phyloP scores from a whole-genome alignment of 1,140 invertebrate genomes.

The Potamilus streckersoni region DNA sequence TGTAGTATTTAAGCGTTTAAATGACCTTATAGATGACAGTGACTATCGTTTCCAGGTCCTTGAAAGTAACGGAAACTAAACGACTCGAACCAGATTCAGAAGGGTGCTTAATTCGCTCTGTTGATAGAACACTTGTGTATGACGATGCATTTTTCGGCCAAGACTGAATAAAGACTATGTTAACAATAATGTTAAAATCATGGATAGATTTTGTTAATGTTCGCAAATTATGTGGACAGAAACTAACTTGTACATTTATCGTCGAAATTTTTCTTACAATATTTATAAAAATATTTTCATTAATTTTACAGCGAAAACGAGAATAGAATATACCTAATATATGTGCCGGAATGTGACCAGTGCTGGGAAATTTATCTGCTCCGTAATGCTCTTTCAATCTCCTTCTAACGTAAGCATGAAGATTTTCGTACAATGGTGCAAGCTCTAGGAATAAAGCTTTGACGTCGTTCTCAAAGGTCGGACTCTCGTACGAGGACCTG shows the following conservation, averaged over 20 bases:
- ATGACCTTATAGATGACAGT: too few species aligned
- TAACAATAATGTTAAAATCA: too few species aligned
- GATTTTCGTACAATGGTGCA: constrained; percentile 8
- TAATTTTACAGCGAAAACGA: too few species aligned
- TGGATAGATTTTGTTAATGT: not conserved
- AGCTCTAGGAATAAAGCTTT: not conserved
- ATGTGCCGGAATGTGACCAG: constrained; percentile 22
- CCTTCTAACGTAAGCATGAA: constrained; percentile 8
- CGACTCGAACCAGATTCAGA: too few species aligned
- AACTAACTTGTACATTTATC: not conserved
- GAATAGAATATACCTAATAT: constrained; percentile 16
- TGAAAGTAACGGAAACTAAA: too few species aligned
- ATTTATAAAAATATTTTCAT: too few species aligned
- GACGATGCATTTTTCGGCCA: too few species aligned
- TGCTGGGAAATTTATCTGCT: constrained; percentile 4
- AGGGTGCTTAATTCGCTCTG: too few species aligned
- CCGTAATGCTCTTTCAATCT: constrained; percentile 4
- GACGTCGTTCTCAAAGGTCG: constrained; percentile 1
- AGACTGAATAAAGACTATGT: not conserved
- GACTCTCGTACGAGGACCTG: constrained; percentile 8
- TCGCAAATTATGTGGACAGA: not conserved
- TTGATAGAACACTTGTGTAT: too few species aligned
- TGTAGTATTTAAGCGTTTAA: too few species aligned
- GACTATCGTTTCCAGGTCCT: too few species aligned
- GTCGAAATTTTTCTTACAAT: not conserved